Conservation (phyloP, 2,797 vertebrate genomes). For the Pseudotriccus pelzelni region DNA sequence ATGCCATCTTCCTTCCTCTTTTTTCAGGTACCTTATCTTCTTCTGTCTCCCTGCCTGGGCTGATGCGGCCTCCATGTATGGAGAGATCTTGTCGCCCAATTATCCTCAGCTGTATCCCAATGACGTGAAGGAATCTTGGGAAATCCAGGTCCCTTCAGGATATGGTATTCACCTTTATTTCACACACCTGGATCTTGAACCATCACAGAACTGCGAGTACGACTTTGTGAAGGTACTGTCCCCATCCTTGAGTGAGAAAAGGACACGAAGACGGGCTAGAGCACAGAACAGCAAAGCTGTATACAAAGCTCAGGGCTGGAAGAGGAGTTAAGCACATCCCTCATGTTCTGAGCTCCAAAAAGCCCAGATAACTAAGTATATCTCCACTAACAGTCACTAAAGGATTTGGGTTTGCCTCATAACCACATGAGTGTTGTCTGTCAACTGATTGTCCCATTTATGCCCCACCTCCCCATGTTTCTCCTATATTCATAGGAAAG, state of each 20-base stretch:
- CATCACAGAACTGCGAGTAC: slow-evolving; percentile 84
- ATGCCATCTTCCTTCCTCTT: not conserved
- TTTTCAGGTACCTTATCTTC: slow-evolving; percentile 63
- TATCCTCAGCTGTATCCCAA: slow-evolving; percentile 86
- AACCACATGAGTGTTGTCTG: not conserved
- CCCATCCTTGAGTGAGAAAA: not conserved
- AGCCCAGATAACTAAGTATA: not conserved
- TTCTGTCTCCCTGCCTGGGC: slow-evolving; percentile 56
- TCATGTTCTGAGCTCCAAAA: not conserved
- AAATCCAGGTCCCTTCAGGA: slow-evolving; percentile 82
- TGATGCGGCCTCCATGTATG: slow-evolving; percentile 78
- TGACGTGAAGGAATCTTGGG: slow-evolving; percentile 79
- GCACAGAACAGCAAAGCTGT: not conserved
- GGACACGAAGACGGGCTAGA: not conserved
- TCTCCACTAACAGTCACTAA: not conserved
- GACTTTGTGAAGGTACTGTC: slow-evolving; percentile 85
- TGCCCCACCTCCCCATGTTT: not conserved
- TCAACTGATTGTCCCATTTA: not conserved
- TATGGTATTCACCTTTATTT: slow-evolving; percentile 84
- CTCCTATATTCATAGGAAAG: not conserved
- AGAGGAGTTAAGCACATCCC: not conserved
- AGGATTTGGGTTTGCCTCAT: not conserved
- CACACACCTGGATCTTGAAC: slow-evolving; percentile 89
- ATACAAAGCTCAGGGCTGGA: not conserved
- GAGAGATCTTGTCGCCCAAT: slow-evolving; percentile 85